These are phyloP conservation scores for Himalopsyche japonica DNA, from an alignment of 2,888 invertebrate genomes.

Conservation along the genomic window DNA sequence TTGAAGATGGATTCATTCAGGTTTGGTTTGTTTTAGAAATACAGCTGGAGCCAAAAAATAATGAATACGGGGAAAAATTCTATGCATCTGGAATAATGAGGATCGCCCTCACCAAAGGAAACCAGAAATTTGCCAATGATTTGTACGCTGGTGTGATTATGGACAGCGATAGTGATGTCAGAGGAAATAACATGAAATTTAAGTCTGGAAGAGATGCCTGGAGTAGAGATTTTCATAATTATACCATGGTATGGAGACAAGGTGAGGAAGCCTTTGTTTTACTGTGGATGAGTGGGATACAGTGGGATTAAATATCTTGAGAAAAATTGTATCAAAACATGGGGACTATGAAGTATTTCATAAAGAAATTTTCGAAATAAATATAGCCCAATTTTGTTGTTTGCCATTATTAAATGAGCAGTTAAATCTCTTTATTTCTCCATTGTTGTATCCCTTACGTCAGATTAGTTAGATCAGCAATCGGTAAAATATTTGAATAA, in stretches of 20 bases:
- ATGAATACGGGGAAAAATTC: slow-evolving; percentile 63
- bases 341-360: no score
- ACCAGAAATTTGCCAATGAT: slow-evolving; percentile 52
- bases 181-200: slow-evolving; percentile 49
- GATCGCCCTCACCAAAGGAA: slow-evolving; percentile 71
- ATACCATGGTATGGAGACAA: slow-evolving; percentile 69
- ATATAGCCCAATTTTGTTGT: no score
- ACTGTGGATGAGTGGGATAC: no score
- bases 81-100: slow-evolving; percentile 73
- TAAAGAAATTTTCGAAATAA: no score
- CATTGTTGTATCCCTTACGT: no score
- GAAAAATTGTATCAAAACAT: no score
- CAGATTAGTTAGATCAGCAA: no score
- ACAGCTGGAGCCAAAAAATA: slow-evolving; percentile 65
- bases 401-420: no score
- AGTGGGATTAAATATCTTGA: no score
- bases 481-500: no score
- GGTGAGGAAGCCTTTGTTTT: slow-evolving; percentile 47
- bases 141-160: slow-evolving; percentile 52
- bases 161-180: slow-evolving; percentile 52
- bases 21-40: slow-evolving; percentile 56
- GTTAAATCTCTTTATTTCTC: no score
- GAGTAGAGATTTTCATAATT: slow-evolving; percentile 70
- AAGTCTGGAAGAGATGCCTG: slow-evolving; percentile 52
- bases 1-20: background rate